A percentile compares a stretch with the other conserved stretches of the same genome.
Conservation (phyloP, 2,113 vertebrate genomes). For the Eretmochelys imbricata region DNA sequence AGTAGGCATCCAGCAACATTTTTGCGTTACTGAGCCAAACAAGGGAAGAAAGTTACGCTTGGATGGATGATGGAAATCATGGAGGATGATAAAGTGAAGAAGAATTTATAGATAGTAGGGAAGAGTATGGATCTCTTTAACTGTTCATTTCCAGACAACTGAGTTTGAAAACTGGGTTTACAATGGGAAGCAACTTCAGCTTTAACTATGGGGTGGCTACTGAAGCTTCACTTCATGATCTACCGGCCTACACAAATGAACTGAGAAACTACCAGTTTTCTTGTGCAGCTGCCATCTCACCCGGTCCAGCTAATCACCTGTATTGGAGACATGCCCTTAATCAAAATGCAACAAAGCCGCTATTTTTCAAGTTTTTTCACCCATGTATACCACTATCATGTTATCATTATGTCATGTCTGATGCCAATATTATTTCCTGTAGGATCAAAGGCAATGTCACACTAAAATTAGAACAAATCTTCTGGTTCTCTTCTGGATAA, state of each 20-base stretch:
- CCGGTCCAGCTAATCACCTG: neutral
- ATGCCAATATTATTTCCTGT: neutral
- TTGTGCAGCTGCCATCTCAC: neutral
- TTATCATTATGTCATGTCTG: accelerated
- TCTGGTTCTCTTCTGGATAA: neutral
- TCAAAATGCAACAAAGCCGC: neutral
- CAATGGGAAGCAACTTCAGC: neutral
- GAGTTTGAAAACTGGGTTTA: neutral
- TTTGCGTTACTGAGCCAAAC: neutral
- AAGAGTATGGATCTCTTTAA: neutral
- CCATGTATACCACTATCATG: neutral
- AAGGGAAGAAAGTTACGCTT: neutral
- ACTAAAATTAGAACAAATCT: accelerated
- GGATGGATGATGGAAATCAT: neutral
- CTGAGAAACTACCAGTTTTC: neutral
- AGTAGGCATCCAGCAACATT: neutral
- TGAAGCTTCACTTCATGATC: neutral
- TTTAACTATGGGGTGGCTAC: neutral
- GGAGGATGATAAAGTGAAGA: neutral
- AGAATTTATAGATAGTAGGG: neutral
- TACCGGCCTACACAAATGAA: neutral
- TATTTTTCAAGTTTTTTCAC: neutral
- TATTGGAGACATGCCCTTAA: neutral
- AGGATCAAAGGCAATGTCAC: neutral
- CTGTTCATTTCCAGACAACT: neutral